phyloP scores from a whole-genome alignment of 2,113 vertebrate genomes.

The Syngnathoides biaculeatus region DNA sequence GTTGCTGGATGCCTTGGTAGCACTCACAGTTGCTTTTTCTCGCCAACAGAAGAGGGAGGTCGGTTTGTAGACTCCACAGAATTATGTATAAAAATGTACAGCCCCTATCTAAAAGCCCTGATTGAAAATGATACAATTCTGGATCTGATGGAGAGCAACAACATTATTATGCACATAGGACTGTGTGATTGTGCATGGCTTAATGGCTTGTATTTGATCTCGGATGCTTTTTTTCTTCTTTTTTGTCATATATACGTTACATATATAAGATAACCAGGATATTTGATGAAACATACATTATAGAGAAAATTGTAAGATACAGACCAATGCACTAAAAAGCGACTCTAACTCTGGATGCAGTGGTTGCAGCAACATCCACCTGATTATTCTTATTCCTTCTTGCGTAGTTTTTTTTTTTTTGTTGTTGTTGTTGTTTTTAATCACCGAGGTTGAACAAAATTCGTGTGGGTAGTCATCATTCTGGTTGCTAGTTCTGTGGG shows the following conservation, averaged over 20 bases:
- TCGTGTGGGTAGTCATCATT: no score
- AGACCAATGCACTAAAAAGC: conserved; percentile 11
- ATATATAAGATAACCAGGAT: conserved; percentile 22
- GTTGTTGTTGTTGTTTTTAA: no score
- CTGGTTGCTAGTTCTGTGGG: background rate
- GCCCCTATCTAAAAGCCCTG: background rate
- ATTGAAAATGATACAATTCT: conserved; percentile 31
- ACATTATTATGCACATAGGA: conserved; percentile 11
- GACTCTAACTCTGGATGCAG: conserved; percentile 7
- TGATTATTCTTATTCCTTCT: conserved; percentile 8
- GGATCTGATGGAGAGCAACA: conserved; percentile 27
- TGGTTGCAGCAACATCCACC: conserved; percentile 12
- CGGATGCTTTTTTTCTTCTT: conserved; percentile 13
- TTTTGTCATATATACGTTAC: no score
- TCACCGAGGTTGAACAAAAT: no score
- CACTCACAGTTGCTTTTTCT: conserved; percentile 2
- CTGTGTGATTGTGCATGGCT: conserved; percentile 64
- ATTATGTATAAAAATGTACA: conserved; percentile 2
- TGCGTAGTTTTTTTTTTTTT: conserved; percentile 18
- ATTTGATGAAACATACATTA: conserved; percentile 45
- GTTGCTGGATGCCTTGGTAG: conserved; percentile 49
- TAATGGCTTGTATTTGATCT: conserved; percentile 35
- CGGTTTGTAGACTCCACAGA: conserved; percentile 7
- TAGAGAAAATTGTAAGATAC: background rate
- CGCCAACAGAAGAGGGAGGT: conserved; percentile 16